phyloP scores from a whole-genome alignment of 2,888 invertebrate genomes.

The Xestoiulus laeticollis region DNA sequence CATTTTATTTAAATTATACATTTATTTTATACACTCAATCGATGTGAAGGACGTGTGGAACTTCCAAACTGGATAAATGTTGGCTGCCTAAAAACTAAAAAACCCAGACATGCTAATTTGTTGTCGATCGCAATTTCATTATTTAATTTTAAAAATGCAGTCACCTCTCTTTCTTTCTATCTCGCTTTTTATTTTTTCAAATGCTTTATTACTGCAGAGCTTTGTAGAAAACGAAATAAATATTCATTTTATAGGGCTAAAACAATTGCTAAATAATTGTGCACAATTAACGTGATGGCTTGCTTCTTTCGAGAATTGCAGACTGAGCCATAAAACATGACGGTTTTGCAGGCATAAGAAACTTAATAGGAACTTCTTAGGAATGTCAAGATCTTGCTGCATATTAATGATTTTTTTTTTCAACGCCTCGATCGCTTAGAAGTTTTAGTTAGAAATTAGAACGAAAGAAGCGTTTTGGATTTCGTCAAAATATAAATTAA shows the following conservation, averaged over 20 bases:
- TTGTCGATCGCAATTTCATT: background rate
- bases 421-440: too few species aligned
- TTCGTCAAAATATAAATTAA: too few species aligned
- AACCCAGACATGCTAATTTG: background rate
- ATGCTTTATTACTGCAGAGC: slow-evolving; percentile 9
- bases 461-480: background rate
- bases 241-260: too few species aligned
- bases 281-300: background rate
- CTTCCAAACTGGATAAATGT: too few species aligned
- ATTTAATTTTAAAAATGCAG: background rate
- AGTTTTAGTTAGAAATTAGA: too few species aligned
- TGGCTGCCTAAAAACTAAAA: too few species aligned
- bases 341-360: background rate
- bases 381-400: too few species aligned
- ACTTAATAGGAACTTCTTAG: too few species aligned
- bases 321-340: background rate
- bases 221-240: background rate
- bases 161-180: background rate
- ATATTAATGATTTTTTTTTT: background rate
- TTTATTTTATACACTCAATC: too few species aligned
- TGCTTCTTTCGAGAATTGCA: background rate
- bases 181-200: too few species aligned
- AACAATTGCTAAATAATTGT: background rate
- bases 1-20: too few species aligned
- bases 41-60: too few species aligned